Percentiles rank a stretch among this genome's conserved stretches.
Evolutionary conservation across 2,888 invertebrate genomes (phyloP).

Genomic region (Synanthedon formicaeformis): DNA sequence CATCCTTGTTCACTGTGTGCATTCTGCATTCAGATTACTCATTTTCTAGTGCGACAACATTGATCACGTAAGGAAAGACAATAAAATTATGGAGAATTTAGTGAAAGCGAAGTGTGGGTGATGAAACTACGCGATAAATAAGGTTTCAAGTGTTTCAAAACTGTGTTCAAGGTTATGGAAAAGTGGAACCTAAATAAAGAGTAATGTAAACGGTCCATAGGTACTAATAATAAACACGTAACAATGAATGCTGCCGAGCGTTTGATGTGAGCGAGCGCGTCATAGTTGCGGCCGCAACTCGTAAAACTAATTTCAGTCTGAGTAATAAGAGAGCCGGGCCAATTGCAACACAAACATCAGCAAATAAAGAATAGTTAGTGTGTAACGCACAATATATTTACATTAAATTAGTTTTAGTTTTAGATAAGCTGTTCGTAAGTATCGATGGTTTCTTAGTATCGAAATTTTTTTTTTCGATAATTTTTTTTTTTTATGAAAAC

Average conservation of each 20-base stretch:
- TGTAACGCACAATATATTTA: neutral
- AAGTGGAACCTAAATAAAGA: slow-evolving; percentile 36
- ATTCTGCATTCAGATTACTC: slow-evolving; percentile 10
- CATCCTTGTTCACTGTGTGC: slow-evolving; percentile 28
- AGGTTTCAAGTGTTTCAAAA: slow-evolving; percentile 15
- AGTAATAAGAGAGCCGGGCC: slow-evolving; percentile 27
- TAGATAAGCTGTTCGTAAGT: too few relatives aligned
- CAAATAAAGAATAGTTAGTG: slow-evolving; percentile 17
- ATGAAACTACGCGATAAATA: neutral
- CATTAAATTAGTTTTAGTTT: too few relatives aligned
- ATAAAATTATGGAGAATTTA: neutral
- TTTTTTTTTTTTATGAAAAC: too few relatives aligned
- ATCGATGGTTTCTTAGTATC: too few relatives aligned
- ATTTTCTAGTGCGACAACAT: slow-evolving; percentile 21
- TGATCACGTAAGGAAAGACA: slow-evolving; percentile 6
- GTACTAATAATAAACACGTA: slow-evolving; percentile 63
- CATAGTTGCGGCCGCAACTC: slow-evolving; percentile 46
- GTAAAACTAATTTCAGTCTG: slow-evolving; percentile 60
- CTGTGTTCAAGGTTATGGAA: slow-evolving; percentile 46
- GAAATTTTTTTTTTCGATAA: too few relatives aligned
- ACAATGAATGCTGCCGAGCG: slow-evolving; percentile 49
- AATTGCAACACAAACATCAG: slow-evolving; percentile 18
- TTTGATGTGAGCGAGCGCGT: slow-evolving; percentile 53
- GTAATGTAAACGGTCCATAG: slow-evolving; percentile 44
- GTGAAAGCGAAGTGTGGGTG: neutral